Evolutionary conservation across 2,113 vertebrate species (phyloP).

Genomic region (Cynoglossus semilaevis): DNA sequence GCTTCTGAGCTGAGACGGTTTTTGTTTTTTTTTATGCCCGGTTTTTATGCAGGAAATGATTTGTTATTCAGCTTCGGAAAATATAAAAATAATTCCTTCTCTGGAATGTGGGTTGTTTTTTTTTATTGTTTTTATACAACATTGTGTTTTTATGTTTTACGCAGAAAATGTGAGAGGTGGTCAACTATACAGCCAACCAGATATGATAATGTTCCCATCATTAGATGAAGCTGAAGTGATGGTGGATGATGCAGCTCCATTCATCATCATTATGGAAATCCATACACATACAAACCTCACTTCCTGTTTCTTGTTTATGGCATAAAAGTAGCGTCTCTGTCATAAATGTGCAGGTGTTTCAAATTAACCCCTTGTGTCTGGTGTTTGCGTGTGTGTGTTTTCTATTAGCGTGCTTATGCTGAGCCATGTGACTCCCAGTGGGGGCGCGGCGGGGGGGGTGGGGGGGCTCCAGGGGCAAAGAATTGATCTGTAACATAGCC

Average conservation of each 20-base stretch:
- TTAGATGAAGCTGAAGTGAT: not conserved
- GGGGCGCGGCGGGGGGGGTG: too few relatives aligned
- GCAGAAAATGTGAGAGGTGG: too few relatives aligned
- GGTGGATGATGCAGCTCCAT: not conserved
- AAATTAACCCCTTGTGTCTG: slow-evolving; percentile 10
- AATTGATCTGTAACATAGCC: slow-evolving; percentile 72
- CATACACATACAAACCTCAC: slow-evolving; percentile 3
- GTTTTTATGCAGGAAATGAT: too few relatives aligned
- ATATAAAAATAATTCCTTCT: too few relatives aligned
- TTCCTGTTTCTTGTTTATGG: slow-evolving; percentile 5
- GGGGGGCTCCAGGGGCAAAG: slow-evolving; percentile 53
- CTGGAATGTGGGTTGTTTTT: too few relatives aligned
- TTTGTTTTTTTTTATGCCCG: too few relatives aligned
- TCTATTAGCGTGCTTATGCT: slow-evolving; percentile 7
- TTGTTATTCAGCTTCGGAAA: too few relatives aligned
- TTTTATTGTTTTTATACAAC: too few relatives aligned
- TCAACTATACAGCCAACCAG: too few relatives aligned
- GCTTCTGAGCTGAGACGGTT: too few relatives aligned
- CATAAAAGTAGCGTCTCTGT: slow-evolving; percentile 8
- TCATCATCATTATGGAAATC: slow-evolving; percentile 7
- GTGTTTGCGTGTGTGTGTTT: slow-evolving; percentile 1
- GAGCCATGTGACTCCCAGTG: slow-evolving; percentile 49
- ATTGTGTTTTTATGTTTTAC: too few relatives aligned
- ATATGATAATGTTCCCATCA: too few relatives aligned
- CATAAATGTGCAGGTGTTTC: slow-evolving; percentile 25